Conservation (phyloP, 1,140 invertebrate genomes). For the Pseudomyrmex pallidus region DNA sequence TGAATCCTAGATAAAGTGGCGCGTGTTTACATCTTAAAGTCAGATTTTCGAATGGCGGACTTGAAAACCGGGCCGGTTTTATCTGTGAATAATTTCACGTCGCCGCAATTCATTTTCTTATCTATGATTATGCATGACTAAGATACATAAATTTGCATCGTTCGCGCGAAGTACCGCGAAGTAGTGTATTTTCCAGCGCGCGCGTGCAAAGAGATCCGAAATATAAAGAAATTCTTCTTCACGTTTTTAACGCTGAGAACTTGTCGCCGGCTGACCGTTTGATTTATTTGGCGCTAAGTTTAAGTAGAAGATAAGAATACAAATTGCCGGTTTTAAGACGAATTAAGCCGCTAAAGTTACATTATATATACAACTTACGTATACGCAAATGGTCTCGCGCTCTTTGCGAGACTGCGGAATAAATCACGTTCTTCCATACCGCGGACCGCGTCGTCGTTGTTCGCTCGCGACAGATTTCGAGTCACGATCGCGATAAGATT, state of each 20-base stretch:
- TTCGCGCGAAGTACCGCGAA: background rate
- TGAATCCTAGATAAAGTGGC: background rate
- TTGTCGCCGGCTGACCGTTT: background rate
- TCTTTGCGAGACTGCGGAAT: slow-evolving; percentile 7
- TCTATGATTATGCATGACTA: slow-evolving; percentile 13
- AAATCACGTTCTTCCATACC: slow-evolving; percentile 20
- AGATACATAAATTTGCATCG: slow-evolving; percentile 23
- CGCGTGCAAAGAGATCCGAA: background rate
- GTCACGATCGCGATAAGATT: slow-evolving; percentile 56
- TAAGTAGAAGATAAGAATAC: background rate
- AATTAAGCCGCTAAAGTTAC: background rate
- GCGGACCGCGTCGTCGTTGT: slow-evolving; percentile 22
- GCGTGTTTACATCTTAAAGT: background rate
- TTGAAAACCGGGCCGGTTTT: background rate
- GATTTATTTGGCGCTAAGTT: too few species aligned
- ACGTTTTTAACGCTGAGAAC: background rate
- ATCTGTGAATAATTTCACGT: background rate
- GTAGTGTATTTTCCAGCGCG: background rate
- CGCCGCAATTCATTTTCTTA: slow-evolving; percentile 5
- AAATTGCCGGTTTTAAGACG: background rate
- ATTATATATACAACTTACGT: too few species aligned
- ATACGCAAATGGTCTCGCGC: background rate
- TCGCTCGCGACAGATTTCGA: slow-evolving; percentile 39
- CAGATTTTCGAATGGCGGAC: slow-evolving; percentile 1
- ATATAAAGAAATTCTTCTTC: background rate